Evolutionary conservation across 1,140 invertebrate genomes (phyloP).

Genomic region (Drosophila paulistorum): DNA sequence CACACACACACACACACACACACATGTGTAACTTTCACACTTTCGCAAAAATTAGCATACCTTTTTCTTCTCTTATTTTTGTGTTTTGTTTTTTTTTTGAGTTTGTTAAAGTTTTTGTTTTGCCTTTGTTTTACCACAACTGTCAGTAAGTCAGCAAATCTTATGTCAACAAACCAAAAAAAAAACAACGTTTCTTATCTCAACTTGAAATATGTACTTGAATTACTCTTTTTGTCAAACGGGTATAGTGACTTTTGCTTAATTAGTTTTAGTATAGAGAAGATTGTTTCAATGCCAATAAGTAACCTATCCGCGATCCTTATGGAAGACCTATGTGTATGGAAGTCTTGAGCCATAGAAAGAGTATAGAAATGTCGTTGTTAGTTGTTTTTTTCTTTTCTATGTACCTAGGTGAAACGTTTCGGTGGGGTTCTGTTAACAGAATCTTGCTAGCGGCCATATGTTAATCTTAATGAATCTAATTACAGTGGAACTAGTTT

Average conservation of each 20-base stretch:
- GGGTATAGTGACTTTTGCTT: background rate
- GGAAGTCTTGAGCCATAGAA: background rate
- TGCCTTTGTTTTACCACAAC: slow-evolving; percentile 3
- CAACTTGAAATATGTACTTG: slow-evolving; percentile 6
- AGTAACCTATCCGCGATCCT: no score
- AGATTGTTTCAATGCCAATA: no score
- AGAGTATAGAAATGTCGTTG: background rate
- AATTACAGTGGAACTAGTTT: slow-evolving; percentile 44
- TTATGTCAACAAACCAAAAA: slow-evolving; percentile 39
- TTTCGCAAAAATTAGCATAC: slow-evolving; percentile 45
- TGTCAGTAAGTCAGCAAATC: slow-evolving; percentile 7
- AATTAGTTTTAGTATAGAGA: background rate
- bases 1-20: slow-evolving; percentile 17
- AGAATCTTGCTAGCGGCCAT: slow-evolving; percentile 4
- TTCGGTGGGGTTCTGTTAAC: background rate
- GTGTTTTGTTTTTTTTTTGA: background rate
- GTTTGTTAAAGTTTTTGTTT: slow-evolving; percentile 6
- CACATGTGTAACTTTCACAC: slow-evolving; percentile 54
- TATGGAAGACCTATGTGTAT: no score
- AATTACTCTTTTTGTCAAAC: background rate
- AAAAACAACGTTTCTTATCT: slow-evolving; percentile 50
- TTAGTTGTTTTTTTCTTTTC: no score
- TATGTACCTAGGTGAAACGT: slow-evolving; percentile 18
- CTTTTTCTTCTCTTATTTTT: slow-evolving; percentile 3
- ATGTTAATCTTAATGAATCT: slow-evolving; percentile 50